phyloP scores from a whole-genome alignment of 2,113 vertebrate genomes.

The Promerops cafer region DNA sequence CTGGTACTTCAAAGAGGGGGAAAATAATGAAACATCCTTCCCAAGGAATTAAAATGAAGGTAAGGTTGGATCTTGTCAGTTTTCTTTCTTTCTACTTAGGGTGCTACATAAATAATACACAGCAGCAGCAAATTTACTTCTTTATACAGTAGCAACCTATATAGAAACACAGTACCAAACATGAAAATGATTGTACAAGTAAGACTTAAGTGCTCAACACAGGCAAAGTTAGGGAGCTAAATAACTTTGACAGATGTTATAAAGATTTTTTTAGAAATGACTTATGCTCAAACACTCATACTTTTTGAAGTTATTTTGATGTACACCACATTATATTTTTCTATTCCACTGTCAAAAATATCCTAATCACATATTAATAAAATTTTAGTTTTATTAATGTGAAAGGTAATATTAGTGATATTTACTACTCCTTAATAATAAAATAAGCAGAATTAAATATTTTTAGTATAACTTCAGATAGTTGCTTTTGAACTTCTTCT shows the following conservation, averaged over 20 bases:
- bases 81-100: background rate
- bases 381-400: background rate
- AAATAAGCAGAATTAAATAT: background rate
- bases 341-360: background rate
- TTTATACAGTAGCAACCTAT: background rate
- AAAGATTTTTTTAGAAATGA: background rate
- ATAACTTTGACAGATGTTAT: background rate
- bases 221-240: background rate
- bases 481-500: background rate
- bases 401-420: background rate
- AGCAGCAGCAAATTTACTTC: background rate
- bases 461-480: background rate
- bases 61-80: background rate
- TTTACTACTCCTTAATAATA: background rate
- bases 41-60: background rate
- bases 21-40: background rate
- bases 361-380: background rate
- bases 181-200: background rate
- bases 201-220: background rate
- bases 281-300: background rate
- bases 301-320: background rate
- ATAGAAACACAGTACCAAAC: background rate
- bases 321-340: background rate
- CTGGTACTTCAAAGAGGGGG: constrained; percentile 22
- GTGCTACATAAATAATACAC: background rate